Evolutionary conservation across 2,888 invertebrate species (phyloP).

Genomic region (Gordius sp.): DNA sequence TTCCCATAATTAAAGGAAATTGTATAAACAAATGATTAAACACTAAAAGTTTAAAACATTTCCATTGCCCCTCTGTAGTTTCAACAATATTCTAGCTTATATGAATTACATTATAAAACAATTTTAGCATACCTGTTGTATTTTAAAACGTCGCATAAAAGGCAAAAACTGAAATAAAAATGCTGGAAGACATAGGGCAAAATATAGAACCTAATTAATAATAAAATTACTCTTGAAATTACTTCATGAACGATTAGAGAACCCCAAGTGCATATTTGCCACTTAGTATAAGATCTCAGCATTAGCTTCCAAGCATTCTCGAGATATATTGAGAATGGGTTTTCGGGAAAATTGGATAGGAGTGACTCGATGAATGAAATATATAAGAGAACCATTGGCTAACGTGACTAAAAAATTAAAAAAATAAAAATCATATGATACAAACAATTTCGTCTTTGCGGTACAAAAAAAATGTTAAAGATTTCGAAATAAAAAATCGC

Average conservation of each 20-base stretch:
- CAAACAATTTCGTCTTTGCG: too few species aligned
- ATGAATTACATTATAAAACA: background rate
- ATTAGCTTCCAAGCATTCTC: background rate
- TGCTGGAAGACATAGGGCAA: constrained; percentile 4
- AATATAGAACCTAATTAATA: constrained; percentile 6
- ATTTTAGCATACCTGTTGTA: constrained; percentile 21
- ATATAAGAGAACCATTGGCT: too few species aligned
- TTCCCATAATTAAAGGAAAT: constrained; percentile 25
- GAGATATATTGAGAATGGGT: background rate
- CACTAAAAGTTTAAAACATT: constrained; percentile 25
- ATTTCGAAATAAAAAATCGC: too few species aligned
- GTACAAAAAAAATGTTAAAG: too few species aligned
- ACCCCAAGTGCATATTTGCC: constrained; percentile 5
- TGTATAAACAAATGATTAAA: constrained; percentile 24
- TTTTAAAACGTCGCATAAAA: constrained; percentile 25
- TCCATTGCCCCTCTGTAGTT: constrained; percentile 25
- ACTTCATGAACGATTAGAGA: constrained; percentile 11
- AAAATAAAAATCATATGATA: too few species aligned
- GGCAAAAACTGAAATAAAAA: constrained; percentile 21
- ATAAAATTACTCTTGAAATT: too few species aligned
- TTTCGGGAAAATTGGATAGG: background rate
- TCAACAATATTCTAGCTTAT: constrained; percentile 21
- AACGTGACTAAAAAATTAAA: too few species aligned
- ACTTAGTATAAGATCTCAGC: constrained; percentile 1
- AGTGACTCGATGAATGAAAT: too few species aligned